Evolutionary conservation across 2,113 vertebrate genomes (phyloP), one percentile per base, ranked within the genome.

Genomic region (Menura novaehollandiae): DNA sequence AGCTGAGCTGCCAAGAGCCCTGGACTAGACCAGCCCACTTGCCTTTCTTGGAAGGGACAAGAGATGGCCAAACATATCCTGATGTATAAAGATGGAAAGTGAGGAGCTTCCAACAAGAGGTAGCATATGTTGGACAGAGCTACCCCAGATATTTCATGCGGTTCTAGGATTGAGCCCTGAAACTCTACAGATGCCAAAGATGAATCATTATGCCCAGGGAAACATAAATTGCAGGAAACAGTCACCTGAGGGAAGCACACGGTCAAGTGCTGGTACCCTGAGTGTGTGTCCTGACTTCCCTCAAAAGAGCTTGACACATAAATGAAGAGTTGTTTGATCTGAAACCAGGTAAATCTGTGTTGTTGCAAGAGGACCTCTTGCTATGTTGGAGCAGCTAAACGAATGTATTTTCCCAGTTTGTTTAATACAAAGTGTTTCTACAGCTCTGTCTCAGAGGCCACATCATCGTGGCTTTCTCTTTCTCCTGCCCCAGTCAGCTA

Each of bases 81-180:
- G n/a, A 27, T 53, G 27, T 35, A 43, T 13, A 10, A 44, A 77
- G 28, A 39, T 46, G 14, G 47, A 49, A 92, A 89, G 35, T 32
- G 24, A 81, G 11, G 59, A 37, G 47, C 43, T 56, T 91, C 21
- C 30, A 46, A 20, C 7, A 76, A 10, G 14, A 68, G 44, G 10
- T 32, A 84, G 18, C 7, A 7, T 67, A 1, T n/a, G 10, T 15
- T 71, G 43, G 60, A 46, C 28, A 53, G 30, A 89, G 22, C 28
- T 59, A 33, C 37, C 7, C 11, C 41, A 23, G 63, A 10, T 69
- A 66, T 27, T 66, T 74, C 8, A 30, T 21, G 20, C 0, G 0
- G 18, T 18, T 87, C 72, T 67, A 59, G 39, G 20, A 20, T 5
- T 67, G 43, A 91, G 26, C 43, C 8, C 39, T 91, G 80, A 59